Evolutionary conservation across 2,888 invertebrate genomes (phyloP), one percentile per base, ranked within the genome.

Genomic region (Drosophila mercatorum): DNA sequence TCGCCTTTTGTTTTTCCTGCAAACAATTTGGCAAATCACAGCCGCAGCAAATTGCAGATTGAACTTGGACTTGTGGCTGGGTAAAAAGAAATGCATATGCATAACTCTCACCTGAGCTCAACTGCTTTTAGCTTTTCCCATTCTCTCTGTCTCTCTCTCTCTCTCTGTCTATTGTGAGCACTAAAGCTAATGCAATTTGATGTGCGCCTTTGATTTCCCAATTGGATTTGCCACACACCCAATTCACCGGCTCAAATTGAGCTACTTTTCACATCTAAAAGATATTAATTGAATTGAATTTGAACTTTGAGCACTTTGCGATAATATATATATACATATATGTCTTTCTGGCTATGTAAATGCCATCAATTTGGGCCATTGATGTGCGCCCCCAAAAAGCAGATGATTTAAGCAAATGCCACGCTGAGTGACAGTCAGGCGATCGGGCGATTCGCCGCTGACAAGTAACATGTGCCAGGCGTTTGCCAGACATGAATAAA

Each of bases 11-110:
- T 80, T 86, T 86, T 80, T 61, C 67, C 58, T 65, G 67, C 83
- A 86, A 86, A 80, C 85, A 81, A 83, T 83, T 84, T 83, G 70
- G 41, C 68, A 78, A 84, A 87, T 84, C 82, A 75, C 51, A 78
- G 76, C 79, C 68, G 72, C 71, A 69, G 81, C 79, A 79, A 79
- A 79, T 79, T 79, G 79, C 72, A 74, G 75, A 78, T 80, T 80
- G 81, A 79, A 65, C 75, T 65, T 59, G 72, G 72, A 57, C 57
- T 67, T 47, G 41, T 55, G 59, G 67, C 53, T 22, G 28, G 52
- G 22, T 34, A 26, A 11, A 63, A 65, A 68, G 57, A 72, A 83
- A 57, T 86, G 84, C 84, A 87, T 83, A 84, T 87, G 87, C 87
- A 84, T 78, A 84, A 76, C 84, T 78, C 72, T 72, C 22, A 53